Evolutionary conservation across 2,888 invertebrate species (phyloP).

Genomic region (Drosophila seclusa): DNA sequence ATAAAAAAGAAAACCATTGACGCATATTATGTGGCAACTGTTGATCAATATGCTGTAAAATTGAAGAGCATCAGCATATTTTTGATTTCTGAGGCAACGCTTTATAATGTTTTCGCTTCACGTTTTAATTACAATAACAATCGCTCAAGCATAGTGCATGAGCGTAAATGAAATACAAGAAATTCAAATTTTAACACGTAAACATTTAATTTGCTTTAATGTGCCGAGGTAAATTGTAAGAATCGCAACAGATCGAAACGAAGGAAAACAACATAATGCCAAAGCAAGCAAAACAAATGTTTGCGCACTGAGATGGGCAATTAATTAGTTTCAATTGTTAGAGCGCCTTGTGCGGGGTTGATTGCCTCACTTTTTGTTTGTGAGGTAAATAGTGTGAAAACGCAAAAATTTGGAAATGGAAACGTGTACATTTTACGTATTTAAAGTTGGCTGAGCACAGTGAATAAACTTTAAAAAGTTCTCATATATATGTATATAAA

Average conservation of each 20-base stretch:
- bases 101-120: constrained; percentile 23
- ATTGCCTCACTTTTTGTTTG: constrained; percentile 42
- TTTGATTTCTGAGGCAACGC: not conserved
- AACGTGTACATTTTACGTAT: constrained; percentile 1
- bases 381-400: constrained; percentile 21
- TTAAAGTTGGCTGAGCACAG: not conserved
- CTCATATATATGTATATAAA: not conserved
- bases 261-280: constrained; percentile 28
- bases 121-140: constrained; percentile 37
- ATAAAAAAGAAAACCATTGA: not conserved
- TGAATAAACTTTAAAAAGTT: not conserved
- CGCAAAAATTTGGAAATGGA: constrained; percentile 28
- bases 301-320: constrained; percentile 67
- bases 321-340: constrained; percentile 67
- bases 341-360: constrained; percentile 29
- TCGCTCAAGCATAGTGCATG: not conserved
- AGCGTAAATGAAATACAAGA: constrained; percentile 28
- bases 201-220: constrained; percentile 58
- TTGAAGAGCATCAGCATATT: not conserved
- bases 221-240: constrained; percentile 46
- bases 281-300: constrained; percentile 50
- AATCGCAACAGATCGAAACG: constrained; percentile 27
- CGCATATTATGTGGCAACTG: constrained; percentile 14
- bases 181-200: constrained; percentile 37
- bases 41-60: constrained; percentile 9